phyloP scores from a whole-genome alignment of 53 echinoderm and acorn worm genomes.

The Stichopus horrens region DNA sequence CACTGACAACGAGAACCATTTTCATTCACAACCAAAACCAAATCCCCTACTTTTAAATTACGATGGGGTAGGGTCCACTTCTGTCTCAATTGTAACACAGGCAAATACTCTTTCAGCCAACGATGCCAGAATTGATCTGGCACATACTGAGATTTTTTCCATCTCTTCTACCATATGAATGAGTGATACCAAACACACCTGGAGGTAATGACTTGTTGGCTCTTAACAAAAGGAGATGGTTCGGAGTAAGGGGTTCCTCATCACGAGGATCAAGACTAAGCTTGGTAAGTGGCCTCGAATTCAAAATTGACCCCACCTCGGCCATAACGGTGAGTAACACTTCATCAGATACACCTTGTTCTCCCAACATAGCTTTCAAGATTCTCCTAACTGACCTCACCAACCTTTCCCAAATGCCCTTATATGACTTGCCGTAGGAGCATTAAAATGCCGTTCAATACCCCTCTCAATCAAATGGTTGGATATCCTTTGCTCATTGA shows the following conservation, averaged over 20 bases:
- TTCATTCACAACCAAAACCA: slow-evolving; percentile 52
- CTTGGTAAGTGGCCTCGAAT: slow-evolving; percentile 60
- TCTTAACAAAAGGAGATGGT: slow-evolving; percentile 61
- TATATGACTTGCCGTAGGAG: slow-evolving; percentile 57
- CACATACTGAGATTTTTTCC: slow-evolving; percentile 64
- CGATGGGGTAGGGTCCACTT: slow-evolving; percentile 6
- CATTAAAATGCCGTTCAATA: slow-evolving; percentile 68
- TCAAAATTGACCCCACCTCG: slow-evolving; percentile 70
- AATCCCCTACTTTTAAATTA: slow-evolving; percentile 45
- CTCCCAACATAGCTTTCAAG: slow-evolving; percentile 37
- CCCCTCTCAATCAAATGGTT: too few relatives aligned
- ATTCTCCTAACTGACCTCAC: slow-evolving; percentile 55
- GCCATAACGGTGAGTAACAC: slow-evolving; percentile 49
- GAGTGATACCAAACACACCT: slow-evolving; percentile 48
- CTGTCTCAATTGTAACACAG: slow-evolving; percentile 38
- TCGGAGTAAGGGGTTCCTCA: slow-evolving; percentile 61
- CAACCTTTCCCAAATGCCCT: slow-evolving; percentile 71
- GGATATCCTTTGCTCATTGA: slow-evolving; percentile 27
- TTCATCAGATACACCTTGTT: slow-evolving; percentile 55
- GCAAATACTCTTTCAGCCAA: slow-evolving; percentile 56
- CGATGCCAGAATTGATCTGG: slow-evolving; percentile 52
- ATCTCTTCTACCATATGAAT: slow-evolving; percentile 53
- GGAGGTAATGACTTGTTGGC: slow-evolving; percentile 20
- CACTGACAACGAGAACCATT: slow-evolving; percentile 8
- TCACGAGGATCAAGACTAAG: slow-evolving; percentile 57